Percentiles rank a stretch among this genome's conserved stretches.
These are phyloP conservation scores for Podarcis siculus DNA, from an alignment of 2,797 vertebrate genomes.

Conservation along the genomic window DNA sequence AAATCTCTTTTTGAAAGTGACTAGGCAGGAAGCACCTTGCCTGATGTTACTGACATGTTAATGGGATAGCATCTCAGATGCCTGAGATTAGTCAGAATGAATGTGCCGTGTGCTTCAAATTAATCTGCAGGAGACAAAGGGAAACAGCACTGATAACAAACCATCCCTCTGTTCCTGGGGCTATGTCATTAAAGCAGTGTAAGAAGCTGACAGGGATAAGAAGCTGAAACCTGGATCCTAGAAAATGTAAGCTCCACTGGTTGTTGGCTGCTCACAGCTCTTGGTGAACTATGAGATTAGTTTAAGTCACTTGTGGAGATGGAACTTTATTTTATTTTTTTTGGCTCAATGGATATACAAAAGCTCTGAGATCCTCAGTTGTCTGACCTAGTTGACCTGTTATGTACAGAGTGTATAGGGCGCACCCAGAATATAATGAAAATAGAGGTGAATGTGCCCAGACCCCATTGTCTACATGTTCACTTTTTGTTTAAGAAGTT, in stretches of 20 bases:
- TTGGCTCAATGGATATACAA: not conserved
- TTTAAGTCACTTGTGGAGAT: not conserved
- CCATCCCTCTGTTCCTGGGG: not conserved
- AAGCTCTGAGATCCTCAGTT: not conserved
- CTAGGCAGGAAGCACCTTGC: conserved; percentile 46
- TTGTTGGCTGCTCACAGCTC: not conserved
- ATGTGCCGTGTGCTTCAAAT: not conserved
- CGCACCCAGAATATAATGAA: not conserved
- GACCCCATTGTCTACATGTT: not conserved
- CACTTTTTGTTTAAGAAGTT: not conserved
- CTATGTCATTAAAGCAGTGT: not conserved
- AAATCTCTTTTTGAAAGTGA: conserved; percentile 23
- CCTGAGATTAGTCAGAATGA: conserved; percentile 11
- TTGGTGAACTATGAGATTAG: not conserved
- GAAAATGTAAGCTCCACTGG: not conserved
- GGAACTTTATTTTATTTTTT: not conserved
- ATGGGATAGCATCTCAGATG: conserved; percentile 35
- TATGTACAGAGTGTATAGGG: not conserved
- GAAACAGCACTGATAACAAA: conserved; percentile 26
- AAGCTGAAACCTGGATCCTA: conserved; percentile 1
- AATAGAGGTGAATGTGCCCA: not conserved
- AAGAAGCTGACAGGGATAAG: not conserved
- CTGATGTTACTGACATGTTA: conserved; percentile 53
- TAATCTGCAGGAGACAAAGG: conserved; percentile 25
- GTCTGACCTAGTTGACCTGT: not conserved